Evolutionary conservation across 2,888 invertebrate species (phyloP).

Genomic region (Clepsis dumicolana): DNA sequence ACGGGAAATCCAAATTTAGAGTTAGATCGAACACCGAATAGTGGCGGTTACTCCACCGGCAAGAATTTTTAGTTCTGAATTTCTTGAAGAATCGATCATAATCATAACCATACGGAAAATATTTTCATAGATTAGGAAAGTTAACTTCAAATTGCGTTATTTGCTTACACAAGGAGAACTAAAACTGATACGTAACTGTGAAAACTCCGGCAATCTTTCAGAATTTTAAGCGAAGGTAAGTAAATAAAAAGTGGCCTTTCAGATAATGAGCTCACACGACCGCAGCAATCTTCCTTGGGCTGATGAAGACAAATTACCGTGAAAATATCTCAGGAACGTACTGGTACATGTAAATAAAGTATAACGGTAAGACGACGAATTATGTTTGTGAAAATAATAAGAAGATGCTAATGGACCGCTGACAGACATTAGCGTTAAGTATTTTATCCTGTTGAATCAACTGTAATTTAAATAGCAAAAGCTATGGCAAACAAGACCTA

Average conservation of each 20-base stretch:
- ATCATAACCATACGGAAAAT: not conserved
- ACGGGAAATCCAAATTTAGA: not conserved
- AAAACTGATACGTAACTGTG: slow-evolving; percentile 21
- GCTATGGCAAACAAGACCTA: too few relatives aligned
- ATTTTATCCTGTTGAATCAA: too few relatives aligned
- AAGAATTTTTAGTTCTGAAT: too few relatives aligned
- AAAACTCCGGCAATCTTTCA: slow-evolving; percentile 24
- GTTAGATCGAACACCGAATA: not conserved
- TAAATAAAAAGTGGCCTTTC: slow-evolving; percentile 34
- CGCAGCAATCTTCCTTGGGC: slow-evolving; percentile 49
- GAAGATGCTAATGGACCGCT: too few relatives aligned
- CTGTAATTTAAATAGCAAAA: too few relatives aligned
- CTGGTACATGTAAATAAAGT: slow-evolving; percentile 43
- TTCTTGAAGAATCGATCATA: too few relatives aligned
- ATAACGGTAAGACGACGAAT: not conserved
- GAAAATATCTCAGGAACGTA: slow-evolving; percentile 48
- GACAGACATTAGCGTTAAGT: too few relatives aligned
- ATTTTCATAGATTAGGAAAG: not conserved
- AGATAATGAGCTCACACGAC: slow-evolving; percentile 41
- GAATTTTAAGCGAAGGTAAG: slow-evolving; percentile 12
- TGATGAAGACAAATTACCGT: slow-evolving; percentile 62
- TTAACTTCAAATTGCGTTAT: not conserved
- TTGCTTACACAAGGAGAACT: slow-evolving; percentile 1
- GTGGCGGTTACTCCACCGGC: too few relatives aligned
- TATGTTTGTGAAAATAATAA: not conserved